A percentile compares a stretch with the other conserved stretches of the same genome.
Conservation (phyloP, 2,888 invertebrate species). For the Patella depressa region DNA sequence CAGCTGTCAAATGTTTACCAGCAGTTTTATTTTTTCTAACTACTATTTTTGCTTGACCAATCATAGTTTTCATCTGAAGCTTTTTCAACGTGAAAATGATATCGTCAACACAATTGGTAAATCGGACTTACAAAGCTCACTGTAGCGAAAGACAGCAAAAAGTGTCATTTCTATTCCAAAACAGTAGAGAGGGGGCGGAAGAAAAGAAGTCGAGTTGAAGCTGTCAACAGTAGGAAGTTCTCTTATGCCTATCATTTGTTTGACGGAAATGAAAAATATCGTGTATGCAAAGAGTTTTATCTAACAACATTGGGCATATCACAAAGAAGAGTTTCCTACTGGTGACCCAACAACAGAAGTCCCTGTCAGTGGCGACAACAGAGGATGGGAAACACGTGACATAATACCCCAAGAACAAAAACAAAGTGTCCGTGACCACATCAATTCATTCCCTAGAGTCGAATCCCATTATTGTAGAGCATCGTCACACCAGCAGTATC, state of each 20-base stretch:
- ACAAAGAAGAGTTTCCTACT: neutral
- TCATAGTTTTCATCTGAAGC: no score
- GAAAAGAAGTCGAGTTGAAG: neutral
- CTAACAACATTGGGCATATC: neutral
- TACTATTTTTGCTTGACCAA: no score
- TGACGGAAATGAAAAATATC: neutral
- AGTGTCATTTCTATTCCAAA: neutral
- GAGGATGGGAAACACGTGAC: neutral
- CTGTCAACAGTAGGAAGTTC: neutral
- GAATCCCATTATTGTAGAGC: slow-evolving; percentile 20
- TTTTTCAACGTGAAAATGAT: no score
- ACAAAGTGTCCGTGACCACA: slow-evolving; percentile 7
- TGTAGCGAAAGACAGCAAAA: neutral
- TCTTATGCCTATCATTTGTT: neutral
- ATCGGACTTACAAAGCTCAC: slow-evolving; percentile 16
- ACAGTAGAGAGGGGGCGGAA: neutral
- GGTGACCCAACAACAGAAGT: neutral
- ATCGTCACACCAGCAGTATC: no score
- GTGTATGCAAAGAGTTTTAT: neutral
- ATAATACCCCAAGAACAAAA: neutral
- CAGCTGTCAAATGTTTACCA: no score
- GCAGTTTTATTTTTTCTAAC: no score
- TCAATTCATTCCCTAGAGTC: slow-evolving; percentile 1
- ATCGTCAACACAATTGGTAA: neutral
- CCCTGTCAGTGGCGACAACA: neutral